Conservation (phyloP, 2,797 vertebrate species). For the Acrossocheilus wenchowensis region DNA sequence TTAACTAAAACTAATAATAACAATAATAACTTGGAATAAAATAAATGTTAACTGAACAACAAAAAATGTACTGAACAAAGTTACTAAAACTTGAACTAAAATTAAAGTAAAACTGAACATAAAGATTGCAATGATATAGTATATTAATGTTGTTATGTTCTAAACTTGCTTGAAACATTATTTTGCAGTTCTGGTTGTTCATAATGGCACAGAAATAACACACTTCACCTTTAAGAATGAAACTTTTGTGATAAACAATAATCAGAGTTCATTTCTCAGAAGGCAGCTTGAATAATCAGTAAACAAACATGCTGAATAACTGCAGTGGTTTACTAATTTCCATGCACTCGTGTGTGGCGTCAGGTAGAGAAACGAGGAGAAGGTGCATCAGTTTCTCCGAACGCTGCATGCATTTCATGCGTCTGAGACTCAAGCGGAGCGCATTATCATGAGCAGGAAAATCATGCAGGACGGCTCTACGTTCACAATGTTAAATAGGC, state of each 20-base stretch:
- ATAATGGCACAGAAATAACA: neutral
- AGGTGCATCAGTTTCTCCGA: neutral
- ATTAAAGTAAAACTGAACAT: neutral
- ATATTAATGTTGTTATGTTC: too few species aligned
- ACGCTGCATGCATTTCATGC: slow-evolving; percentile 12
- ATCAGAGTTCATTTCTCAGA: neutral
- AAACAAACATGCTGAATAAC: neutral
- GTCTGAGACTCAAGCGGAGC: neutral
- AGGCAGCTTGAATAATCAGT: neutral
- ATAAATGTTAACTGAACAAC: neutral
- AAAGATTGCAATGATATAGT: too few species aligned
- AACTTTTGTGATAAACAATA: neutral
- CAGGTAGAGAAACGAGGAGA: neutral
- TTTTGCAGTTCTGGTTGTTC: neutral
- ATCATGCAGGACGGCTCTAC: neutral
- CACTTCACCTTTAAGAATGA: neutral
- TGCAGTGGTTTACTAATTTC: neutral
- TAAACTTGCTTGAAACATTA: neutral
- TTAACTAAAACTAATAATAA: too few species aligned
- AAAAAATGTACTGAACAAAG: neutral
- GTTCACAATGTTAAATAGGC: neutral
- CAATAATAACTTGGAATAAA: too few species aligned
- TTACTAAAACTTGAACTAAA: neutral
- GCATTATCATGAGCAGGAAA: neutral
- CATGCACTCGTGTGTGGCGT: neutral